Base-by-base conservation (phyloP, 2,113 vertebrate species). In the Rhodinocichla rosea region DNA sequence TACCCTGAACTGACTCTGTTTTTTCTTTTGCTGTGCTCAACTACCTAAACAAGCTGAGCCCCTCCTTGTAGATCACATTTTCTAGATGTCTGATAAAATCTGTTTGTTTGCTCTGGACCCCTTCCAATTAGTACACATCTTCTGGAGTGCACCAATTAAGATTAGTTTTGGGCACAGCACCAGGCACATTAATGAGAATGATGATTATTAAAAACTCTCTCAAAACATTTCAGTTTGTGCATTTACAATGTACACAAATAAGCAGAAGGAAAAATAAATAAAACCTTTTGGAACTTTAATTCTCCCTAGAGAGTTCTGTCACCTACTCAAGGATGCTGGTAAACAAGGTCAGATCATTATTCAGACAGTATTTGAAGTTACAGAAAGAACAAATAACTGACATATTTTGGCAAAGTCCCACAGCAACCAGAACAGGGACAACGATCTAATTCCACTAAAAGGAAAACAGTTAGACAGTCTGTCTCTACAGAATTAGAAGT, bases 71-170 rank as follows among this genome's bases (percentile, higher is more conserved):
- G 76, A 87, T 74, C 73, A 56, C 80, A 77, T 94, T 92, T 94
- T 86, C 83, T 95, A 90, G 73, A 83, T 70, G 52, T 80, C 71
- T 80, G 92, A 93, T 95, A 93, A 93, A 93, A 88, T 85, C 65
- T 88, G 75, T 79, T 80, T 78, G 57, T 91, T 92, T 95, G 45
- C 71, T 86, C 83, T 97, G 94, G 80, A 83, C 55, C 50, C 27
- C 59, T 78, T 92, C 89, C 89, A 93, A 52, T 49, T 53, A 74
- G 71, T 62, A 86, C 68, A 90, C 71, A 92, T 93, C 89, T 95
- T 93, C 90, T 92, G 89, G 95, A 96, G 83, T 67, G 83, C 91
- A 89, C 64, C 90, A 95, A 92, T 95, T 97, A 95, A 94, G 64
- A 95, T 77, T 45, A 90, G 71, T 86, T 95, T 92, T 90, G 90